Base-by-base conservation (phyloP, 2,888 invertebrate genomes). In the Cryptocephalus primarius region DNA sequence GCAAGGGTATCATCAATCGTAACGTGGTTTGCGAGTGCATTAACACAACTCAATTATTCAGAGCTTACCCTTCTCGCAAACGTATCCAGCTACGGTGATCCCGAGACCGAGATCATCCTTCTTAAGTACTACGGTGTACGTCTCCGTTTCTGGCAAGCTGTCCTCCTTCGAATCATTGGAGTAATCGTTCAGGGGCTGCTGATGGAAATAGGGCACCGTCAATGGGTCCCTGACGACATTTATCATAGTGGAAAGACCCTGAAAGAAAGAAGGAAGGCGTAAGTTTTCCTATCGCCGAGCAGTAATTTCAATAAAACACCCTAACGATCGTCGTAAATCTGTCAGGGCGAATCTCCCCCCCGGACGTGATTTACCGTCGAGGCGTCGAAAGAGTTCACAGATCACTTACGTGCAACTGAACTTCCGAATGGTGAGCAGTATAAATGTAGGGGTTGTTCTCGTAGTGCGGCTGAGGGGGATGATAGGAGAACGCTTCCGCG, bases 71-170 rank as follows among this genome's bases (percentile, higher is more conserved):
- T 93, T 92, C 69, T 94, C 93, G 71, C 95, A 94, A 38, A 95
- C 94, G 72, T 95, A 96, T 41, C 95, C 95, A 3, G 95, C 95
- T 44, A 95, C 93, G 3, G 95, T 96, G 58, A 95, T 94, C 40
- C 95, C 95, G 50, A 93, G 75, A 32, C 95, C 89, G 63, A 92
- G 88, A 43, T 58, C 50, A 48, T 87, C 85, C 70, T 96, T 96
- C 61, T 82, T 81, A 52, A 96, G 76, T 68, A 90, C 85, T 39
- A 95, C 91, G 59, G 86, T 86, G 66, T 92, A 86, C 43, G 85
- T 83, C 72, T 94, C 93, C 64, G 91, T 88, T 71, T 95, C 95
- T 6, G 92, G 91, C 48, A 82, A 76, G 53, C 83, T 76, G 40
- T 83, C 80, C 54, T 55, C 74, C 72, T 50, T 36, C 36, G 36